Percentiles rank a stretch among this genome's conserved stretches.
Evolutionary conservation across 2,888 invertebrate species (phyloP).

Genomic region (Diaphora mendica): DNA sequence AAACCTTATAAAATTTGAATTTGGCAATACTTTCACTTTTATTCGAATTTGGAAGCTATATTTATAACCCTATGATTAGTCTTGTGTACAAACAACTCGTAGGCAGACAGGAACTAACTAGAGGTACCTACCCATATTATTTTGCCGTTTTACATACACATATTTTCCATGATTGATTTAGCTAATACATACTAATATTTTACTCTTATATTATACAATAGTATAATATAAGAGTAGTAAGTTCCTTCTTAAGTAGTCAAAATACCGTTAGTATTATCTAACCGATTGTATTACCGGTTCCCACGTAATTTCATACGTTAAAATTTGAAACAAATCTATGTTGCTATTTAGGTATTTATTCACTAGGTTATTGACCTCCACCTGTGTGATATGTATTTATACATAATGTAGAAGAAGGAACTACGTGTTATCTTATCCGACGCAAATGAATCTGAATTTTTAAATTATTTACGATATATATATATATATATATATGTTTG

Average conservation of each 20-base stretch:
- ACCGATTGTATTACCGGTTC: slow-evolving; percentile 40
- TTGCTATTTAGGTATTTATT: not conserved
- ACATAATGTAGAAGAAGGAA: too few species aligned
- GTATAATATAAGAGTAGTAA: too few species aligned
- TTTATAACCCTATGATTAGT: not conserved
- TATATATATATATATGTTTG: too few species aligned
- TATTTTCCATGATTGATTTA: slow-evolving; percentile 1
- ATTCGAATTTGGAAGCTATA: slow-evolving; percentile 7
- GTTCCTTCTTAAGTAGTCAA: not conserved
- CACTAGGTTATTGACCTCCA: not conserved
- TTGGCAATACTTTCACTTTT: not conserved
- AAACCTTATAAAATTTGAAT: not conserved
- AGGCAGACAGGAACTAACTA: not conserved
- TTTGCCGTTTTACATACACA: not conserved
- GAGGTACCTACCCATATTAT: not conserved
- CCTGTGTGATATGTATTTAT: not conserved
- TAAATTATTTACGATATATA: slow-evolving; percentile 1
- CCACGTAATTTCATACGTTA: slow-evolving; percentile 24
- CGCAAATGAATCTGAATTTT: not conserved
- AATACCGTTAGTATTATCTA: not conserved
- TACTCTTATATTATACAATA: not conserved
- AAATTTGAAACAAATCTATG: slow-evolving; percentile 19
- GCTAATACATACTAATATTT: not conserved
- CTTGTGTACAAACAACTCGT: not conserved
- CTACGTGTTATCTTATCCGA: slow-evolving; percentile 10